Base-by-base conservation (phyloP, 2,797 vertebrate species). In the Tauraco hartlaubi region DNA sequence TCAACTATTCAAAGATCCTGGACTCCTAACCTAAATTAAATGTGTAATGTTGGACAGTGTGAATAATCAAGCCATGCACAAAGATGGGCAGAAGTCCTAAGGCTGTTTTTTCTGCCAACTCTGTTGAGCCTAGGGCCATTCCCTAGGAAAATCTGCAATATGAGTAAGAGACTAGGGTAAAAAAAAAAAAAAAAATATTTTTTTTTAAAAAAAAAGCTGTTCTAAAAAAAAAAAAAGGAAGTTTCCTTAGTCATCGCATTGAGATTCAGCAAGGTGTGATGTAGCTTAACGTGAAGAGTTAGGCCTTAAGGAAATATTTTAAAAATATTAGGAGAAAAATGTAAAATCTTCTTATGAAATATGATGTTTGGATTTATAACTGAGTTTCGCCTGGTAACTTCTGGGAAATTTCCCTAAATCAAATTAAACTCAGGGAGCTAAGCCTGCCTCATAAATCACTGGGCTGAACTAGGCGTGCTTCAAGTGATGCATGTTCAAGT, bases 401-500 rank as follows among this genome's bases (percentile, higher is more conserved):
- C 90, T 95, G 83, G 73, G 90, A 94, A 94, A 90, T 84, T 86
- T 92, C 54, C 73, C 62, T 85, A 67, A 88, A 92, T 92, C 79
- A 85, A 85, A 91, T 91, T 95, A 90, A 94, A 78, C 1, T 41
- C 19, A 4, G 69, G 23, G 58, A 86, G 59, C 71, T 72, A 59
- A 85, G 39, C 48, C 26, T 84, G 63, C 39, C 58, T 93, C 66
- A 88, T 96, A 94, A 81, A 95, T 94, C 92, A 90, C 55, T 61
- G 39, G 25, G 23, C 49, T 80, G 56, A 94, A 90, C 8, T 3
- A 84, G 39, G 51, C 56, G 35, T 9, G 63, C 33, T 88, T 55
- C 79, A 72, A 56, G 52, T 63, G 81, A 52, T 49, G 39, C 48
- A 62, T 2, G 0, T 56, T 48, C 58, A 15, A 88, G 28, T 37